Base-by-base conservation (phyloP, 2,888 invertebrate species). In the Macropis europaea region DNA sequence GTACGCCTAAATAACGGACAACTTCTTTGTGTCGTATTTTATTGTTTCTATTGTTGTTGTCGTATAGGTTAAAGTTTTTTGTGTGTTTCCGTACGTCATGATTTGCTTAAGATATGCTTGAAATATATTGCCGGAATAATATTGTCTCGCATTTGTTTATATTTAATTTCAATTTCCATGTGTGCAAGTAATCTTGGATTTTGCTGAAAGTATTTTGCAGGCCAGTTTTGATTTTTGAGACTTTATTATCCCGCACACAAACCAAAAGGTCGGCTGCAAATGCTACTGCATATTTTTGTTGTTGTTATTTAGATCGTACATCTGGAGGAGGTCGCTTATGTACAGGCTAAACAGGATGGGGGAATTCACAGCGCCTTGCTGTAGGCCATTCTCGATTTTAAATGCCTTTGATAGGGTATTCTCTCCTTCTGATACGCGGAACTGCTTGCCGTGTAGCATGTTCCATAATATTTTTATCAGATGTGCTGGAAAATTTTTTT, bases 201-300 rank as follows among this genome's bases (percentile, higher is more conserved):
- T n/a, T 30, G 1, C 0, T n/a, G 7, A 36, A 68, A 7, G 13
- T n/a, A 0, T 30, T 9, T 36, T 61, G 54, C 1, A 26, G 26
- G n/a, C 34, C 24, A 2, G 9, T 40, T 36, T 50, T 28, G 9
- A 28, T 17, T n/a, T 19, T 5, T 6, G 38, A 9, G 11, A 22
- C 5, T 24, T 60, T 38, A 3, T 48, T 47, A 2, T 26, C 15
- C 3, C n/a, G 24, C 4, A 26, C 24, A 36, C 63, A 70, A 4
- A 67, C 52, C 11, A 77, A 7, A 9, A 69, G 19, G 28, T 74
- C 72, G 45, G 72, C 67, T n/a, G 74, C 69, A 32, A 66, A 77
- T 1, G 77, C 71, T 24, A 74, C 34, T 1, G 68, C 60, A 4
- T 3, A 26, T 7, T 38, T 26, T 0, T 40, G 0, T n/a, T 1